Evolutionary conservation across 2,113 vertebrate species (phyloP), one percentile per base, ranked within the genome.

Genomic region (Synchiropus splendidus): DNA sequence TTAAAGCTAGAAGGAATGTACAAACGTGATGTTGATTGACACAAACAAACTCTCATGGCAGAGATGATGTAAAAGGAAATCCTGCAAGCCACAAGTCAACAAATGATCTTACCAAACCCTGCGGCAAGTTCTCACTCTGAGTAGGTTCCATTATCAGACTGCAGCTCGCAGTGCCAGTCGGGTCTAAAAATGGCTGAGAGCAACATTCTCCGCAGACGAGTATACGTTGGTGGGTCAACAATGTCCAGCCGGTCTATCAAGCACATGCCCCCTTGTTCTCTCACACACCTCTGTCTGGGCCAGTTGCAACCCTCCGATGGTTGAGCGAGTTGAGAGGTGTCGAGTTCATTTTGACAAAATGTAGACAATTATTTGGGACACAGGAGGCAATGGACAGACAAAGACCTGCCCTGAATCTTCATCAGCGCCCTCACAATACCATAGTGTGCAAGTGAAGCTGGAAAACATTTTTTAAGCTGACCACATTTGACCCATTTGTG

Each of bases 151-250:
- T 70, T 74, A 81, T 81, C 76, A 71, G 71, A 61, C 59, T 42
- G 27, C 65, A 54, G 57, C 67, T 54, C 59, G 2, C 61, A 16
- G 57, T 61, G 65, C 60, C 62, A 57, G 74, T 58, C 51, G 48
- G 1, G 46, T 57, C 74, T 82, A 77, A 76, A 74, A 77, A 78
- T 79, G 72, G 69, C 71, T 2, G 35, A 59, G 66, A 55, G 70
- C 64, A 55, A 59, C 60, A 74, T 80, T 77, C 75, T 77, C 59
- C 43, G 46, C 1, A 45, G 61, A 67, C 74, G 48, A 64, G 47
- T 63, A 54, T 68, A 63, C 48, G 63, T 65, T 67, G 51, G 67
- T 61, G 61, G 60, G 61, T 75, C 57, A 70, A 75, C 77, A 78
- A 72, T 80, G 69, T 72, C 44, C 54, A 58, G 58, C 2, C 16